A percentile compares a stretch with the other conserved stretches of the same genome.
phyloP scores from a whole-genome alignment of 1,140 invertebrate species.

The Brachystomella parvula region DNA sequence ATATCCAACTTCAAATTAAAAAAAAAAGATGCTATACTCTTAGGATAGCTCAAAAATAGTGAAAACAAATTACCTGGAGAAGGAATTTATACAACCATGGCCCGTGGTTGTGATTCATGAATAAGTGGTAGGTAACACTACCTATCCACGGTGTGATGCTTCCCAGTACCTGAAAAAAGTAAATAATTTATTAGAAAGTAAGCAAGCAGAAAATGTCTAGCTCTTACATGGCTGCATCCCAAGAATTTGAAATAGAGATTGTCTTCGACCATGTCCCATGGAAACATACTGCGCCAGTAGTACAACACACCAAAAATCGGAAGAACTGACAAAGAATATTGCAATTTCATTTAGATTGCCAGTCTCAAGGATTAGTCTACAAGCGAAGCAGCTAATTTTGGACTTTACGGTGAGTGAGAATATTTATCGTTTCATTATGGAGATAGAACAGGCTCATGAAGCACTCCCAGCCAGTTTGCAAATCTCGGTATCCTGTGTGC shows the following conservation, averaged over 20 bases:
- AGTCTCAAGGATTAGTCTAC: too few relatives aligned
- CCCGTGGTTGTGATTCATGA: conserved; percentile 76
- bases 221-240: conserved; percentile 75
- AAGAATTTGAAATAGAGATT: conserved; percentile 44
- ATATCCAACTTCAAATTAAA: conserved; percentile 52
- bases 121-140: conserved; percentile 81
- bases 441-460: conserved; percentile 72
- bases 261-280: conserved; percentile 53
- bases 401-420: conserved; percentile 74
- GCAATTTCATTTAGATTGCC: neutral
- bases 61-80: conserved; percentile 65
- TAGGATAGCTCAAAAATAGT: too few relatives aligned
- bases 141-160: conserved; percentile 77
- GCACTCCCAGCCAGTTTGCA: conserved; percentile 65
- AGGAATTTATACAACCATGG: conserved; percentile 63
- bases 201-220: too few relatives aligned
- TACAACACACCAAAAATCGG: conserved; percentile 57
- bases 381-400: too few relatives aligned
- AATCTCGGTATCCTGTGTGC: conserved; percentile 68
- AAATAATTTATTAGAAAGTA: too few relatives aligned
- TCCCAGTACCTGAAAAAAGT: too few relatives aligned
- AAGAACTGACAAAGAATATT: conserved; percentile 18
- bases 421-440: conserved; percentile 88
- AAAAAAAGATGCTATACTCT: too few relatives aligned
- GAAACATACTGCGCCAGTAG: conserved; percentile 65